These are phyloP conservation scores for Rhodinocichla rosea DNA, from an alignment of 2,113 vertebrate species.

Conservation along the genomic window DNA sequence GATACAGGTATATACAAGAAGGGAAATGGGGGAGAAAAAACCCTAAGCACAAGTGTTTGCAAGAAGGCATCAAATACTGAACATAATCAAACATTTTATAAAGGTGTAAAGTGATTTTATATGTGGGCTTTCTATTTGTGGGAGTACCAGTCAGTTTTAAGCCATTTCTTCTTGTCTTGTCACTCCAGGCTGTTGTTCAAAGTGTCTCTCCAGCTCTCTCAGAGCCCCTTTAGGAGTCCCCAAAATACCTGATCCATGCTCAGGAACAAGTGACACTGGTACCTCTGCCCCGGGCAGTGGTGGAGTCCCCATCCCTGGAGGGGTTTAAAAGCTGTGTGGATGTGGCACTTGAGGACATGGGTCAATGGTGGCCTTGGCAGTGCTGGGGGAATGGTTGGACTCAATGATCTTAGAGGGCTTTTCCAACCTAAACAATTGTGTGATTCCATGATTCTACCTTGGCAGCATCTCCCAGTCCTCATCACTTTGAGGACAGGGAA, in stretches of 20 bases:
- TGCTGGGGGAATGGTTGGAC: not conserved
- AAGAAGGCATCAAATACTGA: not conserved
- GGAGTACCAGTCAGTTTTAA: not conserved
- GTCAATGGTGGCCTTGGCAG: not conserved
- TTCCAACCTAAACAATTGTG: not conserved
- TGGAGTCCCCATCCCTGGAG: not conserved
- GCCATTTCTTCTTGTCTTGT: not conserved
- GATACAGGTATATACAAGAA: not conserved
- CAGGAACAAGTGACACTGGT: rapidly evolving
- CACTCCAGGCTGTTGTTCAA: not conserved
- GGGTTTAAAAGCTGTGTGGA: not conserved
- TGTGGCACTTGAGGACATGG: not conserved
- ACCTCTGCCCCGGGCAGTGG: not conserved
- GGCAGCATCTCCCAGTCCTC: not conserved
- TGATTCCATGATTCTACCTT: not conserved
- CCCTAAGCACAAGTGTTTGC: not conserved
- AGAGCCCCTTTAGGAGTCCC: not conserved
- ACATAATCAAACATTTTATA: not conserved
- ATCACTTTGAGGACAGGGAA: not conserved
- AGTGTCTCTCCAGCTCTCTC: not conserved
- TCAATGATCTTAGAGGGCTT: not conserved
- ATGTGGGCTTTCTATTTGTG: not conserved
- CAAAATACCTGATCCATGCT: not conserved
- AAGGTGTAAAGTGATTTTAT: not conserved
- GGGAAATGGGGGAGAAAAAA: rapidly evolving